A percentile compares a stretch with the other conserved stretches of the same genome.
Conservation (phyloP, 2,888 invertebrate species). For the Trilocha varians region DNA sequence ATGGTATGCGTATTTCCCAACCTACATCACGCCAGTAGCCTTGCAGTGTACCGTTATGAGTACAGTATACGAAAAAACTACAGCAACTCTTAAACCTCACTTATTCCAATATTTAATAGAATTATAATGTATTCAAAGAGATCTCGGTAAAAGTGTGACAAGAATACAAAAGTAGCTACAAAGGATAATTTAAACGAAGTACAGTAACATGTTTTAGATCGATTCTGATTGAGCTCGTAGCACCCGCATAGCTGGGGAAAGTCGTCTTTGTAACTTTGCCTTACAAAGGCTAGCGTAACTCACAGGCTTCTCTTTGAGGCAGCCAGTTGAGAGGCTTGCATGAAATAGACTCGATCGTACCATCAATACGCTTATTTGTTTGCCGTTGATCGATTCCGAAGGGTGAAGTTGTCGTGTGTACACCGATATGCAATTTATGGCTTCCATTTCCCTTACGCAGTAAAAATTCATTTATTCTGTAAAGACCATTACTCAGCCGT, state of each 20-base stretch:
- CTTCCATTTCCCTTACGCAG: too few relatives aligned
- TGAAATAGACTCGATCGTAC: constrained; percentile 48
- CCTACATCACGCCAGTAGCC: too few relatives aligned
- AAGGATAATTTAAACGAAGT: neutral
- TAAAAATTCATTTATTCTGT: too few relatives aligned
- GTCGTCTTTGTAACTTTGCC: constrained; percentile 42
- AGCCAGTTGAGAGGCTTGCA: constrained; percentile 48
- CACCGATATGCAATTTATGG: neutral
- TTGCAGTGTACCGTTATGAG: too few relatives aligned
- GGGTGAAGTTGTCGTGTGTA: constrained; percentile 11
- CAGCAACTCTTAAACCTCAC: too few relatives aligned
- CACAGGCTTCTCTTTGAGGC: constrained; percentile 57
- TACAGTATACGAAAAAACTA: too few relatives aligned
- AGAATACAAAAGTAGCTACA: too few relatives aligned
- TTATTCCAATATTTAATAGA: too few relatives aligned
- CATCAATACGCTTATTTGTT: constrained; percentile 60
- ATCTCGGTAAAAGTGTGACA: too few relatives aligned
- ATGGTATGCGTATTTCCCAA: too few relatives aligned
- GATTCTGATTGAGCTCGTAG: constrained; percentile 6
- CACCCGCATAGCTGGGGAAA: constrained; percentile 14
- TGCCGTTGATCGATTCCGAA: constrained; percentile 50
- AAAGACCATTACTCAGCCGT: too few relatives aligned
- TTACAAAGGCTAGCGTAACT: constrained; percentile 34
- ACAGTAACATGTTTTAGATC: neutral
- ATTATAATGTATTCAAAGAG: too few relatives aligned